Conservation (phyloP, 2,888 invertebrate genomes). For the Nemotelus pantherinus region DNA sequence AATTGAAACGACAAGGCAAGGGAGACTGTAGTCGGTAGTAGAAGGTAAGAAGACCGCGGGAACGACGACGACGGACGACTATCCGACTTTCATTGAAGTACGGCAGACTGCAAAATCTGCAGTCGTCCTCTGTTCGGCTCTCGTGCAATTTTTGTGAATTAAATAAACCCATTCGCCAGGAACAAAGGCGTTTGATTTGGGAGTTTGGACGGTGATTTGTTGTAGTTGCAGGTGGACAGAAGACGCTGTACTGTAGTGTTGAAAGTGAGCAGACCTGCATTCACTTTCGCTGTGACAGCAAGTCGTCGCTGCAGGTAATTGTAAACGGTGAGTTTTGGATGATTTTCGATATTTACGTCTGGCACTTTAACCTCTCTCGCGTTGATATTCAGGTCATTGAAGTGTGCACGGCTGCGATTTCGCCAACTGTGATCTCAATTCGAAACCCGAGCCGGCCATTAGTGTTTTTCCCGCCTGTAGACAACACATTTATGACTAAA, state of each 20-base stretch:
- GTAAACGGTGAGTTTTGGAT: conserved; percentile 8
- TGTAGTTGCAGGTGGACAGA: neutral
- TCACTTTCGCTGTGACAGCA: conserved; percentile 23
- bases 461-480: conserved; percentile 19
- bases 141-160: conserved; percentile 18
- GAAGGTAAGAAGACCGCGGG: conserved; percentile 15
- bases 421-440: conserved; percentile 18
- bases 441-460: conserved; percentile 1
- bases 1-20: conserved; percentile 38
- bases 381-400: neutral
- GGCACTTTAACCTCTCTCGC: conserved; percentile 12
- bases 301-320: conserved; percentile 17
- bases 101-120: conserved; percentile 7
- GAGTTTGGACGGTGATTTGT: neutral
- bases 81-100: conserved; percentile 33
- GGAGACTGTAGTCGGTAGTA: conserved; percentile 15
- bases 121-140: conserved; percentile 12
- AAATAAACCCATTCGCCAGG: neutral
- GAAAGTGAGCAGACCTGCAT: conserved; percentile 5
- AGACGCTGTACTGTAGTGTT: neutral
- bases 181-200: neutral
- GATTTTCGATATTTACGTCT: conserved; percentile 13
- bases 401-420: neutral
- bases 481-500: conserved; percentile 47
- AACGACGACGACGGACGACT: conserved; percentile 35